These are phyloP conservation scores for Vanacampus margaritifer DNA, from an alignment of 2,113 vertebrate genomes.

Conservation along the genomic window DNA sequence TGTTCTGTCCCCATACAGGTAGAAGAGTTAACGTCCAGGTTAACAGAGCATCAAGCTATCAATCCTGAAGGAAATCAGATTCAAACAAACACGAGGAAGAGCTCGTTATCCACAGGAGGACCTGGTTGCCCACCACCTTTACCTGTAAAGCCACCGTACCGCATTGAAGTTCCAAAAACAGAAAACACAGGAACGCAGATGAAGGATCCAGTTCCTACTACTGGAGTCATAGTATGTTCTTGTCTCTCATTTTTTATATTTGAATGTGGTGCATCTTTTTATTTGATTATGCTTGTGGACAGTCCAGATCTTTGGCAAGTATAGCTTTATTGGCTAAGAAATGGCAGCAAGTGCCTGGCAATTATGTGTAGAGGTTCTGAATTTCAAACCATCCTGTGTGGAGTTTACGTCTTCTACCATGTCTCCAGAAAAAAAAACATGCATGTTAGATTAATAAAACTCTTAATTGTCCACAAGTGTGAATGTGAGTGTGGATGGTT, in stretches of 20 bases:
- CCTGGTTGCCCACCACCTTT: constrained; percentile 54
- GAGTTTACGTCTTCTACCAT: too few species aligned
- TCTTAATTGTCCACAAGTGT: too few species aligned
- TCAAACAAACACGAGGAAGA: background rate
- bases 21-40: constrained; percentile 84
- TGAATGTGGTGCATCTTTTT: background rate
- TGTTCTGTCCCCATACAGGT: constrained; percentile 67
- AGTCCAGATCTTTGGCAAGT: background rate
- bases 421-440: too few species aligned
- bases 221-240: constrained; percentile 46
- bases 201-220: constrained; percentile 17
- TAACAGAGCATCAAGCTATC: constrained; percentile 70
- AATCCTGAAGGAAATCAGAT: background rate
- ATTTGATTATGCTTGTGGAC: background rate
- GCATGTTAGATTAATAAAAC: too few species aligned
- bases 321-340: background rate
- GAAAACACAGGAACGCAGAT: constrained; percentile 26
- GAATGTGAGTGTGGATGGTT: too few species aligned
- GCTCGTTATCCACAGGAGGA: constrained; percentile 15
- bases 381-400: background rate
- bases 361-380: background rate
- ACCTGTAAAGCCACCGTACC: constrained; percentile 55
- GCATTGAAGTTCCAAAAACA: constrained; percentile 4
- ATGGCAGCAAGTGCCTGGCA: background rate
- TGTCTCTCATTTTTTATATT: background rate